Conservation (phyloP, 1,140 invertebrate genomes). For the Drosophila erecta region DNA sequence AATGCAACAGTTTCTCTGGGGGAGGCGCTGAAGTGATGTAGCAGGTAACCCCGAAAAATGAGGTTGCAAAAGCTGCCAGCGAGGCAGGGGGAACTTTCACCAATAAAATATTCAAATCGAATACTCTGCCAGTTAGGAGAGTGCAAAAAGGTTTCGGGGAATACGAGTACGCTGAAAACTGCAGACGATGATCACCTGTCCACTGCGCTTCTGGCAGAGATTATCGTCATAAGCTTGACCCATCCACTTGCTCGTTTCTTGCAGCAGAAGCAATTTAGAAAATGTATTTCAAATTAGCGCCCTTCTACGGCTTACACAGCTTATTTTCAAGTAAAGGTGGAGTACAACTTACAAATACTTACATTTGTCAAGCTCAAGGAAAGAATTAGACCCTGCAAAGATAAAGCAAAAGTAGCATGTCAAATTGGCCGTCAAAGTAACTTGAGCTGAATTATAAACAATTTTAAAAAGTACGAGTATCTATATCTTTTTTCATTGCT, state of each 20-base stretch:
- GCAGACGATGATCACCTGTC: slow-evolving; percentile 21
- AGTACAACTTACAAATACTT: background rate
- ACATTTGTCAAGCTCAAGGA: slow-evolving; percentile 17
- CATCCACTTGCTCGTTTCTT: background rate
- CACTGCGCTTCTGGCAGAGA: slow-evolving; percentile 2
- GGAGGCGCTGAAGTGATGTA: slow-evolving; percentile 23
- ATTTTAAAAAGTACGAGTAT: too few species aligned
- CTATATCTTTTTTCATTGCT: too few species aligned
- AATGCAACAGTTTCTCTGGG: slow-evolving; percentile 60
- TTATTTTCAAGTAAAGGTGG: background rate
- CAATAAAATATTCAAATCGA: slow-evolving; percentile 81
- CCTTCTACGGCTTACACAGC: background rate
- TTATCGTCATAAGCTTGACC: slow-evolving; percentile 12
- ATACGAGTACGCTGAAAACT: slow-evolving; percentile 34
- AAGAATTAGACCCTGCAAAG: slow-evolving; percentile 6
- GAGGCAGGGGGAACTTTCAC: slow-evolving; percentile 37
- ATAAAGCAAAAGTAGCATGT: background rate
- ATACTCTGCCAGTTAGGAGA: slow-evolving; percentile 38
- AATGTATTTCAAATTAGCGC: background rate
- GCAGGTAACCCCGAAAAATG: slow-evolving; percentile 36
- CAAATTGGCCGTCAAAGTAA: background rate
- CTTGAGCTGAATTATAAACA: background rate
- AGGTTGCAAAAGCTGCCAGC: slow-evolving; percentile 6
- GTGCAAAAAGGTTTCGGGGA: background rate
- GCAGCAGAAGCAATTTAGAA: background rate